Evolutionary conservation across 2,113 vertebrate genomes (phyloP), one percentile per base, ranked within the genome.

Genomic region (Murina feae): DNA sequence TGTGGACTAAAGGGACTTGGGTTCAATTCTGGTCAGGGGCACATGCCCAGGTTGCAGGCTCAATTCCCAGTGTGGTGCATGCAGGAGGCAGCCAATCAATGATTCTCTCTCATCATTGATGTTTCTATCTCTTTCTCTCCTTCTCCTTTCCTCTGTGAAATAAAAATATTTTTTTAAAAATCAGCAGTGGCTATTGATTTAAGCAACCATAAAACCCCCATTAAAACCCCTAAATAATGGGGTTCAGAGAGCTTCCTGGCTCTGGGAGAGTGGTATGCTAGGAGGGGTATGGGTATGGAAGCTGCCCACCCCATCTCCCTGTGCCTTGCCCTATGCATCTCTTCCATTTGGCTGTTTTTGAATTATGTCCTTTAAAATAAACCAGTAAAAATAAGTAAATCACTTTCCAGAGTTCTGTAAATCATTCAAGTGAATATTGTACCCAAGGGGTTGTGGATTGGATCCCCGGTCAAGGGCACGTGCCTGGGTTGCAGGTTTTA

Each of bases 321-420:
- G 16, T 12, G 28, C 18, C n/a, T 60, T 60, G 74, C 20, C 66
- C 14, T 81, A 3, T 16, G 4, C 65, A 32, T 71, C n/a, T 37
- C 74, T 51, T 51, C 55, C 44, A 53, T 44, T 79, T 49, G 17
- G 14, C 66, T 87, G 53, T 72, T 74, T 23, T 35, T 88, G 75
- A 86, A 49, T 86, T 60, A 47, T 58, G n/a, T 17, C 39, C 16
- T 63, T 39, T 86, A 58, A 32, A 86, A 69, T 49, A 71, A 86
- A 86, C 65, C n/a, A 37, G 30, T 35, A 72, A 42, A 35, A n/a
- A 28, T 42, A 81, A 65, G 39, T 28, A 65, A 65, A 74, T 37
- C 53, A 53, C 30, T 88, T 88, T 47, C 60, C 39, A 66, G 25
- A 83, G 37, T 37, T 76, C 79, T 76, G 1, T 32, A 37, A 55